Evolutionary conservation across 1,140 invertebrate species (phyloP), one percentile per base, ranked within the genome.

Genomic region (Apis mellifera): DNA sequence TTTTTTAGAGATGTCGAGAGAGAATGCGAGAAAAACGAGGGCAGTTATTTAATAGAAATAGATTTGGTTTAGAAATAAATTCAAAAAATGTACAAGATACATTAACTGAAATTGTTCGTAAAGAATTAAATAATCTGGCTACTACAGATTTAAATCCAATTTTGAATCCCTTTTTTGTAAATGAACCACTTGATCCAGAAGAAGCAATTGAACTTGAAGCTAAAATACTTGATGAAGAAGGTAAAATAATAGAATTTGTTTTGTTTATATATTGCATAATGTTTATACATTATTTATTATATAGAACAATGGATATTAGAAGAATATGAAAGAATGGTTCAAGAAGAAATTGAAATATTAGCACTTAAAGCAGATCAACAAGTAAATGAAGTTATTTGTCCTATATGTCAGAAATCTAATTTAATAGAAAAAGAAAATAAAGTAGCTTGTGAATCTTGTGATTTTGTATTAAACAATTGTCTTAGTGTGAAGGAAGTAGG

Each of bases 281-380:
- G 68, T 62, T 75, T 62, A 4, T 62, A 0, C 17, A 8, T 57
- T n/a, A 60, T 42, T 86, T 89, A 42, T 42, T 42, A 42, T 42
- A 13, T 64, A 94, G 93, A 94, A 89, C 78, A 91, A 84, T 94
- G 93, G 93, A 91, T 94, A 54, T 48, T 93, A 8, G 55, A 89
- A 79, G 93, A 94, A 79, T 94, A 94, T 74, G 91, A 94, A 42
- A 91, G 70, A 80, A 78, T 93, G 42, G 65, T 90, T 13, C 81
- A 88, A 32, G 85, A 91, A 12, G 93, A 94, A 75, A 85, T 91
- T 11, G 78, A 92, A 69, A 84, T 90, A 50, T 69, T 90, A 15
- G 73, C 86, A 17, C 69, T 66, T 1, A 84, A 75, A 42, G 79
- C 84, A 17, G 89, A 93, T 55, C 69, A 86, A 21, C 82, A 87